Evolutionary conservation across 2,797 vertebrate species (phyloP).

Genomic region (Yasuhikotakia modesta): DNA sequence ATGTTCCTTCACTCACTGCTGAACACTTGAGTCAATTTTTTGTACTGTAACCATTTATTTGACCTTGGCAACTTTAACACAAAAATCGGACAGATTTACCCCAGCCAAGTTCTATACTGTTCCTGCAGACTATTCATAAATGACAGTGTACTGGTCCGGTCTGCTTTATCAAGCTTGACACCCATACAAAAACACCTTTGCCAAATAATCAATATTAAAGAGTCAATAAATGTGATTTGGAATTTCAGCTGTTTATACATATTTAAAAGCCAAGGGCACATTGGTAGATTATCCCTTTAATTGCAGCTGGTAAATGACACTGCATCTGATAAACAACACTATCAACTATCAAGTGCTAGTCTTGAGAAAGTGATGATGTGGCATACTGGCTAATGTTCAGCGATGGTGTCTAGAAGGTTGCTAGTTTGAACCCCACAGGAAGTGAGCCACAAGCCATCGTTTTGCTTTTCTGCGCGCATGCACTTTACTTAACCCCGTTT

Average conservation of each 20-base stretch:
- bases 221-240: too few relatives aligned
- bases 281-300: background rate
- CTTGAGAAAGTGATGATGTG: background rate
- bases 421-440: background rate
- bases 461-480: background rate
- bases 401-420: background rate
- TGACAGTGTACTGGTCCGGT: background rate
- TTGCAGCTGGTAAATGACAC: background rate
- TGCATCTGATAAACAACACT: too few relatives aligned
- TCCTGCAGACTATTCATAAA: background rate
- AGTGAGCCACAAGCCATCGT: background rate
- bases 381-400: background rate
- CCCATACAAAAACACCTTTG: background rate
- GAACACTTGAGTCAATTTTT: too few relatives aligned
- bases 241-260: background rate
- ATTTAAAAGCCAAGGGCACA: background rate
- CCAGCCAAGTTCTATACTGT: background rate
- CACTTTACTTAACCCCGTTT: slow-evolving; percentile 6
- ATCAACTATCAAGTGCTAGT: too few relatives aligned
- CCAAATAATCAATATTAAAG: background rate
- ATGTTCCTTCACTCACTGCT: background rate
- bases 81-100: background rate
- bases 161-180: background rate
- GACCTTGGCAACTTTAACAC: background rate
- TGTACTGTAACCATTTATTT: background rate